Evolutionary conservation across 1,140 invertebrate species (phyloP).

Genomic region (Diorhabda sublineata): DNA sequence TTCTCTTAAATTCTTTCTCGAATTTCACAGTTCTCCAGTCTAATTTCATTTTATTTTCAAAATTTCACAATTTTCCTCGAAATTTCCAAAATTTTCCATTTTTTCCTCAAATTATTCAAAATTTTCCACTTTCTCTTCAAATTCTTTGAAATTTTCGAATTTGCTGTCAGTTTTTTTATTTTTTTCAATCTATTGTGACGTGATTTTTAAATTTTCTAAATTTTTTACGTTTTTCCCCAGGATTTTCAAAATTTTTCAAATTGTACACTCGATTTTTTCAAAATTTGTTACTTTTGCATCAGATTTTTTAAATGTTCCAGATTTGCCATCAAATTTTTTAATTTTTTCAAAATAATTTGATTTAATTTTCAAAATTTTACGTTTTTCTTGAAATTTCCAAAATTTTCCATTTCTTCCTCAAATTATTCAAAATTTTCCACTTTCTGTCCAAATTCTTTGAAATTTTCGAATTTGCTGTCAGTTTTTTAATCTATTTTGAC

Average conservation of each 20-base stretch:
- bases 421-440: too few species aligned
- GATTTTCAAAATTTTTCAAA: not conserved
- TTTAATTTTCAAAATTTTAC: not conserved
- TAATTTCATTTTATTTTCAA: not conserved
- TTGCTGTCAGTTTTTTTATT: too few species aligned
- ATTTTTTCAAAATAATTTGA: too few species aligned
- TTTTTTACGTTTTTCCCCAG: not conserved
- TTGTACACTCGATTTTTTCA: constrained; percentile 17
- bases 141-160: too few species aligned
- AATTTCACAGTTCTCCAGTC: too few species aligned
- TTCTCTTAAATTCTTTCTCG: constrained; percentile 4
- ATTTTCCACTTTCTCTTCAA: constrained; percentile 10
- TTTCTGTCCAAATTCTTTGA: too few species aligned
- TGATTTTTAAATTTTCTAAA: not conserved
- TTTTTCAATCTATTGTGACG: not conserved
- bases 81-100: constrained; percentile 1
- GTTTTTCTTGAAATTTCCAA: not conserved
- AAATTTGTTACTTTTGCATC: too few species aligned
- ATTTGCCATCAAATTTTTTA: too few species aligned
- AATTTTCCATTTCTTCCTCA: constrained; percentile 21
- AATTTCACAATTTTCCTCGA: not conserved
- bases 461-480: too few species aligned
- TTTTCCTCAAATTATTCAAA: constrained; percentile 16
- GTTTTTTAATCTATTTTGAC: too few species aligned
- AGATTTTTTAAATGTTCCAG: too few species aligned